These are phyloP conservation scores for Peromyscus aztecus DNA, from an alignment of 2,797 vertebrate species.

Conservation along the genomic window DNA sequence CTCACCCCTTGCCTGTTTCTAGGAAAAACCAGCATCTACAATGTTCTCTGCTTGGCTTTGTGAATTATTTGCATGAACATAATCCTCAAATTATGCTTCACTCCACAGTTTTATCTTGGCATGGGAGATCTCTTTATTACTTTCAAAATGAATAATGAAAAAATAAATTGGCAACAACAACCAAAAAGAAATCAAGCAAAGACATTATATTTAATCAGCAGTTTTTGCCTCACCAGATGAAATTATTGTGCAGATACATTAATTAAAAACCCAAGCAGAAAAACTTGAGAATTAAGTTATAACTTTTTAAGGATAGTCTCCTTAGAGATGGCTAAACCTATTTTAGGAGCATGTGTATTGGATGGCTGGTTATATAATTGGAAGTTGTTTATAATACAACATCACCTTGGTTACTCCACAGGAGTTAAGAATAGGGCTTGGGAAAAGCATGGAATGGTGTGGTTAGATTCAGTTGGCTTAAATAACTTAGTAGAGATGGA, in stretches of 20 bases:
- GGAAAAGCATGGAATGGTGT: background rate
- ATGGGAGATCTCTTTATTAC: constrained; percentile 39
- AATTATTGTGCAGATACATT: constrained; percentile 4
- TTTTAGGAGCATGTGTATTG: background rate
- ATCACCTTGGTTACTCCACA: background rate
- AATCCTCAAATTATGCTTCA: background rate
- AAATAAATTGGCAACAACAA: constrained; percentile 58
- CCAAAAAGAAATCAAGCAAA: background rate
- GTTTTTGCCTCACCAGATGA: constrained; percentile 59
- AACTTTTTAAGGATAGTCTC: background rate
- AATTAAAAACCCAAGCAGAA: constrained; percentile 20
- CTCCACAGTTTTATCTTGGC: constrained; percentile 22
- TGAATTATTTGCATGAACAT: background rate
- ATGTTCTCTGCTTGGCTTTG: background rate
- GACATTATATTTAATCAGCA: constrained; percentile 59
- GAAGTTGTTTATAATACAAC: background rate
- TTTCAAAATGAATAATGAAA: constrained; percentile 67
- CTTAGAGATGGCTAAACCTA: constrained; percentile 1
- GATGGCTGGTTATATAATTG: background rate
- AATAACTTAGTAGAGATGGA: background rate
- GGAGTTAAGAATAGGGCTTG: background rate
- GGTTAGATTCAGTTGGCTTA: background rate
- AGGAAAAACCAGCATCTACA: background rate
- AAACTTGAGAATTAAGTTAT: constrained; percentile 46
- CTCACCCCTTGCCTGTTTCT: background rate